These are phyloP conservation scores for Acanthisitta chloris DNA, from an alignment of 2,113 vertebrate species.

Conservation along the genomic window DNA sequence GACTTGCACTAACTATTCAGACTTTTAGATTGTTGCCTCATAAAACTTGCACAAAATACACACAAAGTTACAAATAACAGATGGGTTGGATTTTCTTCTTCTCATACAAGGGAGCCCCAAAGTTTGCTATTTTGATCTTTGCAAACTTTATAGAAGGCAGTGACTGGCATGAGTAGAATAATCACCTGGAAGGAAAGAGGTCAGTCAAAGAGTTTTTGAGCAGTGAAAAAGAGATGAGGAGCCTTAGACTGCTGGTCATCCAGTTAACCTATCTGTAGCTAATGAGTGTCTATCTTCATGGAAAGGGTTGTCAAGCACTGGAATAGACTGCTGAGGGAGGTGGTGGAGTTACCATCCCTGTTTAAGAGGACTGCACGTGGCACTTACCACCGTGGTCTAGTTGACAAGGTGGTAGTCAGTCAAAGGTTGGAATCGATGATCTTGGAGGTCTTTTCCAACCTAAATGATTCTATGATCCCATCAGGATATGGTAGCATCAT, in stretches of 20 bases:
- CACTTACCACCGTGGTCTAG: background rate
- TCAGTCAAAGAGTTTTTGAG: background rate
- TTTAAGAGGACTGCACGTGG: fast-evolving
- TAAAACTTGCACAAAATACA: background rate
- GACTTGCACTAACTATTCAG: background rate
- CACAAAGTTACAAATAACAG: background rate
- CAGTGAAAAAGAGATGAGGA: background rate
- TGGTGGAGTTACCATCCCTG: background rate
- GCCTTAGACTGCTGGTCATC: background rate
- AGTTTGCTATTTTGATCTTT: background rate
- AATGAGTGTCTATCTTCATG: background rate
- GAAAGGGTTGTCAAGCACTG: background rate
- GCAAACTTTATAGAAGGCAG: background rate
- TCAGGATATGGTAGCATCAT: background rate
- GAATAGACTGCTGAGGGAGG: background rate
- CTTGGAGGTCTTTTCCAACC: background rate
- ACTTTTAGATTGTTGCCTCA: background rate
- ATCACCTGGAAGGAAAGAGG: background rate
- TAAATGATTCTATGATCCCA: background rate
- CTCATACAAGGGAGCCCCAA: background rate
- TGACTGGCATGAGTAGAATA: background rate
- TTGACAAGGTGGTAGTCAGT: fast-evolving
- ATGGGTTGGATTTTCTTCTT: background rate
- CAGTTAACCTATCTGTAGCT: background rate
- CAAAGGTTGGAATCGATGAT: fast-evolving